Evolutionary conservation across 2,113 vertebrate species (phyloP).

Genomic region (Laterallus jamaicensis): DNA sequence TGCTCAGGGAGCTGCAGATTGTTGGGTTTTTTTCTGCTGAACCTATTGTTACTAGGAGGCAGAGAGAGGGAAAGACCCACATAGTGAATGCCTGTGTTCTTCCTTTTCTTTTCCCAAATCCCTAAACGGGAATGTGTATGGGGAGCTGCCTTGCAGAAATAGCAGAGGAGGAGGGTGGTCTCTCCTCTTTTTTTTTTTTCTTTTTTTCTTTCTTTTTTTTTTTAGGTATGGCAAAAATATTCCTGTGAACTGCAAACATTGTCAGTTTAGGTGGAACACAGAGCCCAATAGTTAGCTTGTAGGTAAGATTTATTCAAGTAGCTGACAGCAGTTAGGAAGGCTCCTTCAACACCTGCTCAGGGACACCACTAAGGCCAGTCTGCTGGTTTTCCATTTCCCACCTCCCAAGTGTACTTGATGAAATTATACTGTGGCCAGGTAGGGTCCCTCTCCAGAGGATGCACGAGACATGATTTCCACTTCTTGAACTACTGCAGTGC

Average conservation of each 20-base stretch:
- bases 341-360: not conserved
- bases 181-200: not conserved
- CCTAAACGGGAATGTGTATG: not conserved
- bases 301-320: not conserved
- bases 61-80: not conserved
- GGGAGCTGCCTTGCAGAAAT: not conserved
- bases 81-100: not conserved
- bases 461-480: not conserved
- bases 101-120: not conserved
- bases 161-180: not conserved
- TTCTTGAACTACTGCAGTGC: not conserved
- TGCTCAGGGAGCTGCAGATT: not conserved
- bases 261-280: not conserved
- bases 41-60: not conserved
- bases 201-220: not conserved
- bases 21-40: not conserved
- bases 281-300: not conserved
- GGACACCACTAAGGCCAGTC: not conserved
- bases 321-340: not conserved
- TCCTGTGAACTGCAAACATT: not conserved
- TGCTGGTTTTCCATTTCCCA: not conserved
- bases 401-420: not conserved
- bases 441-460: not conserved
- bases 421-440: not conserved
- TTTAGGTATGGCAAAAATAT: not conserved